Evolutionary conservation across 1,140 invertebrate species (phyloP).

Genomic region (Aphelenchoides fujianensis): DNA sequence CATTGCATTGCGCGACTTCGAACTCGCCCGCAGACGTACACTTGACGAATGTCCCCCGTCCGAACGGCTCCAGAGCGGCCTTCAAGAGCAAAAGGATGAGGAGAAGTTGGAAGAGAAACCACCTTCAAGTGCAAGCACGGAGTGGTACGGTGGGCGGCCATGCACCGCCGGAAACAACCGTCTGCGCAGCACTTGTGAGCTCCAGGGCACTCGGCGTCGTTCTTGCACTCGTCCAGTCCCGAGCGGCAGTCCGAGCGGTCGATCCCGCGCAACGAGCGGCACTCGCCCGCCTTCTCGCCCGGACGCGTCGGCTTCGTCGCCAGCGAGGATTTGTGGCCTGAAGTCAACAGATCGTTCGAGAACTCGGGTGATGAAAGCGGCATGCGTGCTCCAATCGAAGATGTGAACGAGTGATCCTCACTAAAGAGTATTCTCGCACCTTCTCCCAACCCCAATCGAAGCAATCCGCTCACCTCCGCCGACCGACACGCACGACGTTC

Average conservation of each 20-base stretch:
- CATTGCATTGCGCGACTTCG: slow-evolving; percentile 45
- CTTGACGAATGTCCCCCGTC: slow-evolving; percentile 22
- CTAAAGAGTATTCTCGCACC: too few species aligned
- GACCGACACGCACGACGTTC: slow-evolving; percentile 33
- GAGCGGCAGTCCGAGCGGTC: slow-evolving; percentile 27
- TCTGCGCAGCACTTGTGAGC: slow-evolving; percentile 55
- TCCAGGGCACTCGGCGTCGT: slow-evolving; percentile 41
- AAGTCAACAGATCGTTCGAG: slow-evolving; percentile 37
- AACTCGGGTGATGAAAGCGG: too few species aligned
- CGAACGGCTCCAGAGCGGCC: slow-evolving; percentile 26
- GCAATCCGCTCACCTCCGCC: background rate
- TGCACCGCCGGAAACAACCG: slow-evolving; percentile 47
- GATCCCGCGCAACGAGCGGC: background rate
- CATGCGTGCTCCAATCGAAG: too few species aligned
- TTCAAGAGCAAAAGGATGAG: background rate
- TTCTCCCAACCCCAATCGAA: too few species aligned
- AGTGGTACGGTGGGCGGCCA: slow-evolving; percentile 46
- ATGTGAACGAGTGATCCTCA: too few species aligned
- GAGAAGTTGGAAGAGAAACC: slow-evolving; percentile 10
- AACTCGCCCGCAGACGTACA: slow-evolving; percentile 46
- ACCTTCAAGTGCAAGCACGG: slow-evolving; percentile 53
- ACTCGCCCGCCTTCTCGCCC: slow-evolving; percentile 32
- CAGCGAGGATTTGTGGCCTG: slow-evolving; percentile 6
- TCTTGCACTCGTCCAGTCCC: slow-evolving; percentile 35
- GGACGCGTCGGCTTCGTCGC: slow-evolving; percentile 19